Evolutionary conservation across 2,113 vertebrate genomes (phyloP).

Genomic region (Nothocercus nigrocapillus): DNA sequence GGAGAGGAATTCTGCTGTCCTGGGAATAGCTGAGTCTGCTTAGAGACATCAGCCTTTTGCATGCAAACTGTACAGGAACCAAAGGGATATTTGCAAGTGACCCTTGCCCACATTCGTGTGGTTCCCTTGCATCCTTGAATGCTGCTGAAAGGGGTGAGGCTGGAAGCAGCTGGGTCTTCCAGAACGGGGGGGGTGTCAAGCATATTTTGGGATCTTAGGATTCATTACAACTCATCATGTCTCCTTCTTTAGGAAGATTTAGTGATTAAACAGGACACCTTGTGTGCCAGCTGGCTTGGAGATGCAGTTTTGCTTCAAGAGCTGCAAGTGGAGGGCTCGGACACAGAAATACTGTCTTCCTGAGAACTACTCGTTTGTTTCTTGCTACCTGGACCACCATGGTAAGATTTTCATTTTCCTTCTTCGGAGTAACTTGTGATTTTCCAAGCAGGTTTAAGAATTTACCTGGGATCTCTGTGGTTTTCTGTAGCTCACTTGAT

Average conservation of each 20-base stretch:
- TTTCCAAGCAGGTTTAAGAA: background rate
- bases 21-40: rapidly evolving
- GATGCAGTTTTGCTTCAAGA: background rate
- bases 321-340: background rate
- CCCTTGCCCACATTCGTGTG: background rate
- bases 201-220: background rate
- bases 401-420: background rate
- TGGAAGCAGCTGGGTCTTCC: background rate
- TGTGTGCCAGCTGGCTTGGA: background rate
- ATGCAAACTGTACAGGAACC: background rate
- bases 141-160: background rate
- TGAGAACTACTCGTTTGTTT: background rate
- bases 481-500: background rate
- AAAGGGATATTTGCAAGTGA: background rate
- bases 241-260: background rate
- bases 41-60: rapidly evolving
- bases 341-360: background rate
- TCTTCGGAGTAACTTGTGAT: background rate
- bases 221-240: background rate
- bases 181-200: background rate
- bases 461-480: constrained; percentile 73
- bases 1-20: background rate
- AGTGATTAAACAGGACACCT: background rate
- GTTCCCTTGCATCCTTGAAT: background rate
- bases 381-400: background rate